These are phyloP conservation scores for Amaurobius ferox DNA, from an alignment of 2,888 invertebrate genomes.

Conservation along the genomic window DNA sequence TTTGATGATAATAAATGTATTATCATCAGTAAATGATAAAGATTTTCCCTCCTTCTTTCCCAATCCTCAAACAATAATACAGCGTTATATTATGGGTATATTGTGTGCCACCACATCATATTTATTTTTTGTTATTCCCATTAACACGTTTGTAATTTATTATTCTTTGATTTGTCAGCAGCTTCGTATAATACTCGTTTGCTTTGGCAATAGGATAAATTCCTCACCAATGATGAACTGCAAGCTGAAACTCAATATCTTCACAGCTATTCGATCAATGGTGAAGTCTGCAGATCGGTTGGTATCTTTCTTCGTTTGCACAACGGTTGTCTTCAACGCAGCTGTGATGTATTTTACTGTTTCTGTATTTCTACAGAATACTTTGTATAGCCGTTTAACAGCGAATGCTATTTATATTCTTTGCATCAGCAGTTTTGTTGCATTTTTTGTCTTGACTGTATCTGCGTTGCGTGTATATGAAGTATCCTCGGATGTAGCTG, in stretches of 20 bases:
- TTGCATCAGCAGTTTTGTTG: background rate
- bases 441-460: background rate
- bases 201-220: background rate
- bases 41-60: too few species aligned
- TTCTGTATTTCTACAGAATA: background rate
- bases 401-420: background rate
- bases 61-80: too few species aligned
- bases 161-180: background rate
- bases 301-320: background rate
- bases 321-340: background rate
- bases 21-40: background rate
- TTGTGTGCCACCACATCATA: background rate
- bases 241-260: background rate
- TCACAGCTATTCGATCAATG: background rate
- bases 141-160: conserved; percentile 1
- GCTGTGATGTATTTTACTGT: background rate
- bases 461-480: background rate
- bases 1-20: background rate
- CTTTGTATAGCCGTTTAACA: background rate
- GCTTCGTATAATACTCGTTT: background rate
- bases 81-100: too few species aligned
- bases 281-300: background rate
- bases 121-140: background rate
- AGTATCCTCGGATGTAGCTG: background rate
- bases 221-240: background rate